Percentiles rank a stretch among this genome's conserved stretches.
Evolutionary conservation across 2,888 invertebrate genomes (phyloP).

Genomic region (Mellilla xanthometata): DNA sequence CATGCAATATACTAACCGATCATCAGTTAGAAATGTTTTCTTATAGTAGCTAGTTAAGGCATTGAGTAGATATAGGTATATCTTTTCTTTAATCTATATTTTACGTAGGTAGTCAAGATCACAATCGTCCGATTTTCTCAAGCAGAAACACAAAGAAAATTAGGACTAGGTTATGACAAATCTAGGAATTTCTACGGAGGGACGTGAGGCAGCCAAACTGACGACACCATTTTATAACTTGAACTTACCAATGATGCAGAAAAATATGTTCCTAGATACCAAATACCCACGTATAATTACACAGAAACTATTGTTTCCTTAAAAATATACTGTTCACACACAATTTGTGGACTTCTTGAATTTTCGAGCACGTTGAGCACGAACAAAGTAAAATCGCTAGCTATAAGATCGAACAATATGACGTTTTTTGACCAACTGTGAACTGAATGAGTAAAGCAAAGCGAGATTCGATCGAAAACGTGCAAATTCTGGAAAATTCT

Average conservation of each 20-base stretch:
- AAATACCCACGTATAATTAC: neutral
- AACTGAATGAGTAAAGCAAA: conserved; percentile 17
- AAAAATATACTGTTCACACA: conserved; percentile 3
- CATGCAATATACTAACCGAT: too few species aligned
- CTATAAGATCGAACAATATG: conserved; percentile 29
- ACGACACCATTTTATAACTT: conserved; percentile 1
- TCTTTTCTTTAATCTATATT: too few species aligned
- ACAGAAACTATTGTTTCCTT: neutral
- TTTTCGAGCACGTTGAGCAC: conserved; percentile 29
- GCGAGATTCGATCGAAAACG: conserved; percentile 27
- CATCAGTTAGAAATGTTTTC: too few species aligned
- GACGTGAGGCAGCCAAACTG: neutral
- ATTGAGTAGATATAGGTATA: too few species aligned
- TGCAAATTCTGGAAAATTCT: conserved; percentile 47
- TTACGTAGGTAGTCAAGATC: too few species aligned
- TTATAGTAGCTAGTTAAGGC: too few species aligned
- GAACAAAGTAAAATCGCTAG: conserved; percentile 22
- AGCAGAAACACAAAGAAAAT: too few species aligned
- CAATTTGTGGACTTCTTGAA: conserved; percentile 1
- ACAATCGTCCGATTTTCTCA: too few species aligned
- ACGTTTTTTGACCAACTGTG: conserved; percentile 34
- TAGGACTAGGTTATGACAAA: conserved; percentile 10
- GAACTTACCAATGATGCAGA: conserved; percentile 8
- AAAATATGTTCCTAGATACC: neutral
- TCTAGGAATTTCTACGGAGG: conserved; percentile 8